Percentiles rank a stretch among this genome's conserved stretches.
These are phyloP conservation scores for Tipula unca DNA, from an alignment of 2,888 invertebrate species.

Conservation along the genomic window DNA sequence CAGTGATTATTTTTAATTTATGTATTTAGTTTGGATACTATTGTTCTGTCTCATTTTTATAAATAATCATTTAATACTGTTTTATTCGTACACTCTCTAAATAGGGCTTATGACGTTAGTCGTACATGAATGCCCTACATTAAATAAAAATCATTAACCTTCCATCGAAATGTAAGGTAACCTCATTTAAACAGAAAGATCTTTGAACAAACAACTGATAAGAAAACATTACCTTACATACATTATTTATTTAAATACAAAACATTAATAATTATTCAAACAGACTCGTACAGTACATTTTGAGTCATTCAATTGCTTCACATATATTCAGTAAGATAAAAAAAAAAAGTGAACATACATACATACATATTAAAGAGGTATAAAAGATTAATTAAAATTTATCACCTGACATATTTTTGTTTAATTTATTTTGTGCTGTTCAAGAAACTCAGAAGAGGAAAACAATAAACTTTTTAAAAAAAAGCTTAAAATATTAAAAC, in stretches of 20 bases:
- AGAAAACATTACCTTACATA: not conserved
- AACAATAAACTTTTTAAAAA: not conserved
- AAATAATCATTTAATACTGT: too few species aligned
- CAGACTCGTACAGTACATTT: not conserved
- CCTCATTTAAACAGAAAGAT: not conserved
- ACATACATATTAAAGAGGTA: not conserved
- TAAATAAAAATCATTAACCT: not conserved
- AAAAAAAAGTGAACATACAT: not conserved
- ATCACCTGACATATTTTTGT: not conserved
- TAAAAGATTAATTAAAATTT: not conserved
- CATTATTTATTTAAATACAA: not conserved
- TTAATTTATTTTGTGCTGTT: not conserved
- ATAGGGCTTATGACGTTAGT: too few species aligned
- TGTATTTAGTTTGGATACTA: too few species aligned
- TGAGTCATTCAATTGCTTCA: not conserved
- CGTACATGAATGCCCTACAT: not conserved
- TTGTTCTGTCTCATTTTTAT: too few species aligned
- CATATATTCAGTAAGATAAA: not conserved
- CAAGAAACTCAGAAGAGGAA: not conserved
- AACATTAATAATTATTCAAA: not conserved
- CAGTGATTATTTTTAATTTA: too few species aligned
- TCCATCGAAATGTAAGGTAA: not conserved
- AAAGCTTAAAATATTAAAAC: not conserved
- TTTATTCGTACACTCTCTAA: too few species aligned
- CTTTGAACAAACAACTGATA: not conserved